Conservation (phyloP, 1,140 invertebrate species). For the Zaprionus tsacasi region DNA sequence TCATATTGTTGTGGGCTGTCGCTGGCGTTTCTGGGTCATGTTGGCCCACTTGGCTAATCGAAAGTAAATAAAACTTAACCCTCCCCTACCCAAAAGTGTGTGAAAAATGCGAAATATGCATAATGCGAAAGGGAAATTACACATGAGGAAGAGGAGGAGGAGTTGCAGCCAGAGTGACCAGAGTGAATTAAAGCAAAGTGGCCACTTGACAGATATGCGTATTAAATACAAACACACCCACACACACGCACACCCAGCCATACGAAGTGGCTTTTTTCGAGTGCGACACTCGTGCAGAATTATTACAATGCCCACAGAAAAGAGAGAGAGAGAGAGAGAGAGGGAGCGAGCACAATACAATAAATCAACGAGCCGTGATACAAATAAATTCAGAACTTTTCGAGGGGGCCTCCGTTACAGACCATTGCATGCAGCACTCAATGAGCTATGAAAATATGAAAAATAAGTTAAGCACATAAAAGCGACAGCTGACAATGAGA, state of each 20-base stretch:
- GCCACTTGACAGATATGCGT: conserved; percentile 63
- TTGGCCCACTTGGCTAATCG: conserved; percentile 33
- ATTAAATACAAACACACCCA: conserved; percentile 41
- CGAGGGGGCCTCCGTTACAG: conserved; percentile 51
- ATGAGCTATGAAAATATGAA: conserved; percentile 78
- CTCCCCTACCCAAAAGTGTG: conserved; percentile 5
- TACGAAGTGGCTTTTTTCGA: conserved; percentile 14
- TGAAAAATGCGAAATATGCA: conserved; percentile 35
- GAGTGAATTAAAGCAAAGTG: conserved; percentile 53
- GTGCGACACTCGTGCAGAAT: conserved; percentile 58
- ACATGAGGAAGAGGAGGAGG: conserved; percentile 30
- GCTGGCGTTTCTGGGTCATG: conserved; percentile 16
- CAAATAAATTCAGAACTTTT: conserved; percentile 81
- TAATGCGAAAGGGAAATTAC: conserved; percentile 50
- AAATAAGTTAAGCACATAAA: conserved; percentile 48
- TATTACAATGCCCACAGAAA: conserved; percentile 54
- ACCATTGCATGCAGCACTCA: conserved; percentile 64
- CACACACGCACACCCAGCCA: neutral
- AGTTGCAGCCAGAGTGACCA: neutral
- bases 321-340: too few species aligned
- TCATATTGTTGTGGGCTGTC: conserved; percentile 2
- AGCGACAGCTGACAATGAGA: conserved; percentile 18
- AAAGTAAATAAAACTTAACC: conserved; percentile 46
- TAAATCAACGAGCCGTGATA: conserved; percentile 68
- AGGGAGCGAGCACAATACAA: conserved; percentile 50